Evolutionary conservation across 2,113 vertebrate genomes (phyloP).

Genomic region (Corythoichthys intestinalis): DNA sequence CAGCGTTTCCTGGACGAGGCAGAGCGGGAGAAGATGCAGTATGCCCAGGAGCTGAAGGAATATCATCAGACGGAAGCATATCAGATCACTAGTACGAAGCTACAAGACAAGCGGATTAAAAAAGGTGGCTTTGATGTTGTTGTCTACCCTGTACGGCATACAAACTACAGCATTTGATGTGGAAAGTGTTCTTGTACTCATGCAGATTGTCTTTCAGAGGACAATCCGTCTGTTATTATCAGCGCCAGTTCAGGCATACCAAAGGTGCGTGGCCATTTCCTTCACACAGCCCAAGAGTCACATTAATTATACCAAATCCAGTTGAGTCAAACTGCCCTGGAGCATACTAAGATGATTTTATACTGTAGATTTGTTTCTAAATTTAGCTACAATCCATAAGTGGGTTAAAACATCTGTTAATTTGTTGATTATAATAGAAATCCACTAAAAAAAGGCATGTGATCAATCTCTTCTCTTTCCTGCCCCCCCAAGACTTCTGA

Average conservation of each 20-base stretch:
- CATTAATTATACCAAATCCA: background rate
- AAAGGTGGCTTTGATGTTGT: slow-evolving; percentile 75
- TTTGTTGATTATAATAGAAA: background rate
- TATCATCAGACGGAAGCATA: slow-evolving; percentile 96
- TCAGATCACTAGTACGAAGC: slow-evolving; percentile 88
- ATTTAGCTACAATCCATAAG: background rate
- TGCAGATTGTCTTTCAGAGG: slow-evolving; percentile 62
- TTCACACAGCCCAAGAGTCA: background rate
- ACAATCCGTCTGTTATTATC: slow-evolving; percentile 67
- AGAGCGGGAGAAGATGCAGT: slow-evolving; percentile 92
- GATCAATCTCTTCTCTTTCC: background rate
- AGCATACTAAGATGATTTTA: background rate
- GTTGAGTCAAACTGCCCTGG: background rate
- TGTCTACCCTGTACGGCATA: background rate
- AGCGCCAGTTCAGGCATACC: slow-evolving; percentile 60
- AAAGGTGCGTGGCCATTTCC: slow-evolving; percentile 59
- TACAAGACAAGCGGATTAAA: slow-evolving; percentile 93
- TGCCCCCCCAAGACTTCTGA: slow-evolving; percentile 73
- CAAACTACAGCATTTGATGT: background rate
- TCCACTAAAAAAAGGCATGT: background rate
- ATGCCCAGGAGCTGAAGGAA: slow-evolving; percentile 88
- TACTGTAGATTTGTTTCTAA: background rate
- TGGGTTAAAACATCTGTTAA: background rate
- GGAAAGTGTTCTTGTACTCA: background rate
- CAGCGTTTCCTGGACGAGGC: slow-evolving; percentile 94